Base-by-base conservation (phyloP, 2,888 invertebrate genomes). In the Diadegma fenestrale region DNA sequence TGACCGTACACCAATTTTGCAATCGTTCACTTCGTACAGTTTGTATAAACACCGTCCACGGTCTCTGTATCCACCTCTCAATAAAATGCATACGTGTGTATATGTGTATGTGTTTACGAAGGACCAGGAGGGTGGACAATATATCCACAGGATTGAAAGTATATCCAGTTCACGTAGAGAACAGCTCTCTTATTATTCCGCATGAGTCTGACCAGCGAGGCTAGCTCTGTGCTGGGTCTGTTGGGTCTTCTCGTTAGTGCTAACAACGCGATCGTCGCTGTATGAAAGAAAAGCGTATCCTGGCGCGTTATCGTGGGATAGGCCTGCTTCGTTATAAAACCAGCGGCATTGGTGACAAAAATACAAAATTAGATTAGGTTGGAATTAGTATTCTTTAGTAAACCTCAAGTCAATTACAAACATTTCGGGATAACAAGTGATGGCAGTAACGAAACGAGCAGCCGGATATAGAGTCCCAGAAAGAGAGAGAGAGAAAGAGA, bases 81-180 rank as follows among this genome's bases (percentile, higher is more conserved):
- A 45, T 37, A n/a, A 75, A 68, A 68, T 45, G 26, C 45, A 68
- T 19, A 19, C 37, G 51, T 19, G 14, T 22, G 19, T 45, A n/a
- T n/a, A 10, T 19, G 33, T 19, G 14, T 37, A 45, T 48, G 51
- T 76, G 22, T 5, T 12, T 58, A n/a, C 19, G 41, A 33, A 54
- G 17, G 64, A 19, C 26, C 37, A 43, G 63, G 48, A 48, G 64
- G 48, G 37, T 51, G 64, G 30, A 54, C 77, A 77, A 37, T 19
- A 68, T 77, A 68, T 76, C 37, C 41, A 58, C 58, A 54, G 51
- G 68, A 22, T 54, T 68, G 26, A 54, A 43, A 26, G 30, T 30
- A 43, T 82, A 85, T 77, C 85, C 85, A 87, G 83, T 85, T 85
- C 87, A 87, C 87, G 85, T 87, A 87, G 71, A 64, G 71, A 76